phyloP scores from a whole-genome alignment of 2,113 vertebrate species.

The Hipposideros armiger region DNA sequence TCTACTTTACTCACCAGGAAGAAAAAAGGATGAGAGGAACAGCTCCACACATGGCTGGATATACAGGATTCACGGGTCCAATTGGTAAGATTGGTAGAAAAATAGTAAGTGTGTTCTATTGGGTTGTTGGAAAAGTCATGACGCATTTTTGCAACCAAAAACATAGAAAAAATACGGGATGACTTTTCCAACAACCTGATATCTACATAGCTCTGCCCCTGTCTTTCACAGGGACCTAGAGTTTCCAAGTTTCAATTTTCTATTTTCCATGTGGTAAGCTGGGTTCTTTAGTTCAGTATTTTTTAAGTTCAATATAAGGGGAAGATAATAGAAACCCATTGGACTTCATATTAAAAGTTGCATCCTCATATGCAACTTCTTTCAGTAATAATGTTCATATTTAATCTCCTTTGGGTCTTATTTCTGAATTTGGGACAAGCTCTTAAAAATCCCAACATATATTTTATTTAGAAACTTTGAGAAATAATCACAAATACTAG shows the following conservation, averaged over 20 bases:
- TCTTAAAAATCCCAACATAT: not conserved
- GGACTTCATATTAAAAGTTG: not conserved
- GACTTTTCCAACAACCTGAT: no score
- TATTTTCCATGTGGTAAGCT: not conserved
- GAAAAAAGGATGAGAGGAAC: not conserved
- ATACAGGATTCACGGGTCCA: not conserved
- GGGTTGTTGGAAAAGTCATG: no score
- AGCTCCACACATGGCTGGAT: not conserved
- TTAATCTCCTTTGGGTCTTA: not conserved
- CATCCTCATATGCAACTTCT: not conserved
- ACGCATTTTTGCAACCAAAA: no score
- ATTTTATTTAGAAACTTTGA: not conserved
- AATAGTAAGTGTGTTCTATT: not conserved
- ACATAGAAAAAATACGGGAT: no score
- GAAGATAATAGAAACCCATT: not conserved
- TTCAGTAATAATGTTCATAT: not conserved
- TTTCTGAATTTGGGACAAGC: not conserved
- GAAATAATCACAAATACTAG: conserved; percentile 1
- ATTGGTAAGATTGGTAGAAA: not conserved
- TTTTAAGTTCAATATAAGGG: not conserved
- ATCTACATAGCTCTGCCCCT: not conserved
- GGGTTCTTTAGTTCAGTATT: not conserved
- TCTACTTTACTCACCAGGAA: not conserved
- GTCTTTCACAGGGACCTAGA: not conserved
- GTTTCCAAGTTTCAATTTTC: not conserved